Evolutionary conservation across 2,113 vertebrate genomes (phyloP).

Genomic region (Ancistrus triradiatus): DNA sequence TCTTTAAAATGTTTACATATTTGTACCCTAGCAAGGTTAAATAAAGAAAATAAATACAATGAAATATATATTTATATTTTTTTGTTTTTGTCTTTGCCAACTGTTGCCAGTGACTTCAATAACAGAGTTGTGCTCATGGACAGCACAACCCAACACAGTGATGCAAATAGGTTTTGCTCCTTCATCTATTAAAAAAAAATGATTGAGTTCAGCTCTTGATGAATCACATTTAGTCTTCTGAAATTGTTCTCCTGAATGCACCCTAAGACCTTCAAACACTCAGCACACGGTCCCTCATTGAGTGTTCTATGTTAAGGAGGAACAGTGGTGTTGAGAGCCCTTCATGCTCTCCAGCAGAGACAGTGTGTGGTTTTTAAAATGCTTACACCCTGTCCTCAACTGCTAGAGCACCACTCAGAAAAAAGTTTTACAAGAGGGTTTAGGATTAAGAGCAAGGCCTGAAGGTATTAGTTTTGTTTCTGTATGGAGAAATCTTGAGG

Average conservation of each 20-base stretch:
- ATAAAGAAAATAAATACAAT: constrained; percentile 57
- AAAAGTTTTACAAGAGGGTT: constrained; percentile 42
- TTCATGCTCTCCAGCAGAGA: not conserved
- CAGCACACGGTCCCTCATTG: too few relatives aligned
- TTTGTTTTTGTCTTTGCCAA: not conserved
- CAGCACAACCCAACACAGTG: too few relatives aligned
- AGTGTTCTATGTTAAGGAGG: too few relatives aligned
- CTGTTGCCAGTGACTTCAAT: too few relatives aligned
- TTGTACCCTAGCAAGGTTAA: constrained; percentile 63
- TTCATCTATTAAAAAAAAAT: too few relatives aligned
- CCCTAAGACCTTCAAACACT: too few relatives aligned
- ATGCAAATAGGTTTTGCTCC: too few relatives aligned
- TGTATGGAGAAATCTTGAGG: constrained; percentile 48
- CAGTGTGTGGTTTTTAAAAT: not conserved
- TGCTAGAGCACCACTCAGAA: constrained; percentile 28
- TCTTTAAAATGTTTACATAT: constrained; percentile 57
- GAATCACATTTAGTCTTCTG: too few relatives aligned
- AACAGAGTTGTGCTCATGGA: too few relatives aligned
- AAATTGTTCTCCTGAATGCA: too few relatives aligned
- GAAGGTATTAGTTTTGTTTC: constrained; percentile 36
- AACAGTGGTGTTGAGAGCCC: not conserved
- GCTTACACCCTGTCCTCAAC: constrained; percentile 15
- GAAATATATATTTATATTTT: constrained; percentile 38
- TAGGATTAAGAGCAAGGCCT: constrained; percentile 26
- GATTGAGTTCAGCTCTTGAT: too few relatives aligned